phyloP scores from a whole-genome alignment of 2,113 vertebrate genomes.

The Ahaetulla prasina region DNA sequence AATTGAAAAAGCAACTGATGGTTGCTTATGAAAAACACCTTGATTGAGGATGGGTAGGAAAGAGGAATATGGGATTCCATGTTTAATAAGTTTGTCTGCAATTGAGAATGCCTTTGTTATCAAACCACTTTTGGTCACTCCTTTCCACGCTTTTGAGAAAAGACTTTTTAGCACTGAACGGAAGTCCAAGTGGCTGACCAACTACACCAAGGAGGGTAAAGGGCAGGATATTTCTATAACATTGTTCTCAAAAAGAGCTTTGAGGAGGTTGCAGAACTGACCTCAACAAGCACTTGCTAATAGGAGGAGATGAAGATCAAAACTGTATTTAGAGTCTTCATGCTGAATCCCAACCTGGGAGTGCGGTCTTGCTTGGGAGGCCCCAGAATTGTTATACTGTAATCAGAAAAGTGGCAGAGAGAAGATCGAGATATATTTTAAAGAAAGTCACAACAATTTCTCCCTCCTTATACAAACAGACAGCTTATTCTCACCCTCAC shows the following conservation, averaged over 20 bases:
- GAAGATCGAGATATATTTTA: not conserved
- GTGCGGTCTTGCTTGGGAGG: not conserved
- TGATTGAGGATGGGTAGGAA: not conserved
- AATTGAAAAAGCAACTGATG: not conserved
- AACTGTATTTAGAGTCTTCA: not conserved
- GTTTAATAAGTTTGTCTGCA: not conserved
- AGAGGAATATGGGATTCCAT: not conserved
- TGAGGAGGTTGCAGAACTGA: not conserved
- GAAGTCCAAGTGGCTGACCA: not conserved
- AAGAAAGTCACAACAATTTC: not conserved
- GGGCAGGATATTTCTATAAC: not conserved
- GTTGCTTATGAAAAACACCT: not conserved
- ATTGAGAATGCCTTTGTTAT: not conserved
- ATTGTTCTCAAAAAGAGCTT: not conserved
- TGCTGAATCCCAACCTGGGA: not conserved
- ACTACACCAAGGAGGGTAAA: not conserved
- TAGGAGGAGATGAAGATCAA: not conserved
- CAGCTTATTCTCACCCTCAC: not conserved
- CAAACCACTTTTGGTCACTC: not conserved
- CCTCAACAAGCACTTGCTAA: not conserved
- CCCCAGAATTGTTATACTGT: not conserved
- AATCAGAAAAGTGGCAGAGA: not conserved
- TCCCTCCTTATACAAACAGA: not conserved
- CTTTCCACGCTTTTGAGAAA: not conserved
- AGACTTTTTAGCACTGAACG: not conserved